Base-by-base conservation (phyloP, 2,888 invertebrate genomes). In the Tortricodes alternella region DNA sequence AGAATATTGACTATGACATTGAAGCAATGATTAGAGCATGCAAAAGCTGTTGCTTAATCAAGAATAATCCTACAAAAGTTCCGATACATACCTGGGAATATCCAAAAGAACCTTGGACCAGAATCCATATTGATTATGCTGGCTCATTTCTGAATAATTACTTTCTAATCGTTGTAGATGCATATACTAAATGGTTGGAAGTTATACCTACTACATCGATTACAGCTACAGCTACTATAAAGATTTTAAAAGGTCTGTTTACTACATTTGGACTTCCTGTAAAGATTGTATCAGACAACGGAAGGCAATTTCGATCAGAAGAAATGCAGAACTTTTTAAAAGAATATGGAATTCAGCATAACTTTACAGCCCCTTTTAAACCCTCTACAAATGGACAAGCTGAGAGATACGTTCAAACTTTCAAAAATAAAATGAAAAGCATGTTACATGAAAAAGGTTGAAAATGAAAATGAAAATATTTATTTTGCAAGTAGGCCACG, bases 81-180 rank as follows among this genome's bases (percentile, higher is more conserved):
- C 62, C 44, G 53, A 53, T 48, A 58, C 44, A 56, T 35, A 9
- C 2, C 6, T 63, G 63, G 63, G 59, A 55, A 44, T 41, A 44
- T 8, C 60, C 60, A 13, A 60, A 44, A 32, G 59, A 43, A 23
- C 60, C 67, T 3, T 74, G 72, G 67, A 50, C 62, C 34, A 41
- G 70, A 8, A 32, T 76, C 5, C 76, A 75, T 48, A 64, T 77
- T 13, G 64, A 65, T 27, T 65, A 46, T 53, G 60, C 61, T 2
- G 61, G 65, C 11, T 61, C 60, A 29, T 53, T 60, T 11, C 27
- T 39, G 27, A 53, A 51, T 8, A 9, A 53, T n/a, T 58, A 59
- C 24, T 53, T 62, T 15, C 15, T 63, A 1, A 61, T 63, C 19
- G 35, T 62, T 0, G 61, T 62, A 4, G 64, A 62, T 41, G 56